phyloP scores from a whole-genome alignment of 37 sponge, comb jelly and placozoan species.

The Crambe crambe region DNA sequence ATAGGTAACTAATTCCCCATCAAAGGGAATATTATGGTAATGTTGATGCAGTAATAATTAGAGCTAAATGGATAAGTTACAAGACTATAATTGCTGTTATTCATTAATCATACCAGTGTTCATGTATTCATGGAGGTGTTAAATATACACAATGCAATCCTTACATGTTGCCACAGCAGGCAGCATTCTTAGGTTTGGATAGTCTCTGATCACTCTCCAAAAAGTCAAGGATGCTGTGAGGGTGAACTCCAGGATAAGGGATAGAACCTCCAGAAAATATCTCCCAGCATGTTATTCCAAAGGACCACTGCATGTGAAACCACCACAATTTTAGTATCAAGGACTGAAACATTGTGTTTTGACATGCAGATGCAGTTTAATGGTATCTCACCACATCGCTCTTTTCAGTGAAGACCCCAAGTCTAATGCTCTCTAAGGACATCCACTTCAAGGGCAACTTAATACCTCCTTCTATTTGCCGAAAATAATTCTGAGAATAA shows the following conservation, averaged over 20 bases:
- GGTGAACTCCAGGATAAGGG: slow-evolving; percentile 49
- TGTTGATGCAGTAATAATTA: no score
- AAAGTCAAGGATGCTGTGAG: neutral
- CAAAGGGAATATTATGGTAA: no score
- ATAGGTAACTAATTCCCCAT: no score
- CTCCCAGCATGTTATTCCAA: slow-evolving; percentile 64
- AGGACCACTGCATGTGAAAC: slow-evolving; percentile 51
- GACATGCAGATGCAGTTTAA: neutral
- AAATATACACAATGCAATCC: slow-evolving; percentile 1
- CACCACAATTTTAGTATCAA: neutral
- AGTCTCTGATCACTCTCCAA: slow-evolving; percentile 19
- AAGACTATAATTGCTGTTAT: neutral
- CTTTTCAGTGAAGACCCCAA: slow-evolving; percentile 22
- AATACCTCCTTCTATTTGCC: neutral
- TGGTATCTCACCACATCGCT: slow-evolving; percentile 17
- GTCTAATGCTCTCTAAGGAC: slow-evolving; percentile 25
- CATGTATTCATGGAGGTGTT: neutral
- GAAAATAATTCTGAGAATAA: slow-evolving; percentile 20
- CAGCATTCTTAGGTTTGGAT: slow-evolving; percentile 24
- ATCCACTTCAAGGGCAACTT: slow-evolving; percentile 38
- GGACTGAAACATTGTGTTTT: neutral
- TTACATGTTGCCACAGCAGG: slow-evolving; percentile 53
- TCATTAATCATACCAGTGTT: neutral
- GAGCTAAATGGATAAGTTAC: no score
- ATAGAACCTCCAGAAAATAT: slow-evolving; percentile 45